Evolutionary conservation across 2,888 invertebrate genomes (phyloP), one percentile per base, ranked within the genome.

Genomic region (Tetragonula carbonaria): DNA sequence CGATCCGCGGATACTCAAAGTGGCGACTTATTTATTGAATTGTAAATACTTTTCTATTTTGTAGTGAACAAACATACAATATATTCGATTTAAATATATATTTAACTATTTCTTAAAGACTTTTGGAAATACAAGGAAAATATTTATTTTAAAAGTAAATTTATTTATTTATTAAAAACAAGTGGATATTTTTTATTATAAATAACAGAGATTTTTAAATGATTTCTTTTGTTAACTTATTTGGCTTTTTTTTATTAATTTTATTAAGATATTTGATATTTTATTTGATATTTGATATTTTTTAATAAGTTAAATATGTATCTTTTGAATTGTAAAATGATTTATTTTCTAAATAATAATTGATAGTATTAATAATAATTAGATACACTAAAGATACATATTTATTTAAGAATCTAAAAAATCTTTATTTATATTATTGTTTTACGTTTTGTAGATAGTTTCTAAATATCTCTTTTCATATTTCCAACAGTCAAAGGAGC

Each of bases 11-110:
- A 90, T 91, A 92, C 72, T 77, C 80, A 85, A 84, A 87, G 80
- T 74, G 78, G 74, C 70, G 80, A 91, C 87, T 93, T 92, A 94
- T 94, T 94, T 94, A 94, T 93, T 93, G 88, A 93, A 93, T 93
- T 94, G 94, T 94, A 94, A 86, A 94, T 94, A 94, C 89, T 94
- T 94, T 94, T 94, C 93, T 94, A 94, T 93, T 93, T 93, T 93
- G 88, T 93, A 91, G 87, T 89, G 87, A 86, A 88, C 87, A 88
- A 85, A 87, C 87, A 83, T 70, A 79, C 66, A 85, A 65, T 72
- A 73, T 63, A 65, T 45, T 59, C 68, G 21, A 57, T 71, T 85
- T 85, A 72, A 67, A 73, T 67, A 63, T 63, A 55, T 62, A 68
- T 57, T 73, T 45, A 50, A 68, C 28, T 57, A 50, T 51, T 83